These are phyloP conservation scores for Bombus fervidus DNA, from an alignment of 1,140 invertebrate genomes.

Conservation along the genomic window DNA sequence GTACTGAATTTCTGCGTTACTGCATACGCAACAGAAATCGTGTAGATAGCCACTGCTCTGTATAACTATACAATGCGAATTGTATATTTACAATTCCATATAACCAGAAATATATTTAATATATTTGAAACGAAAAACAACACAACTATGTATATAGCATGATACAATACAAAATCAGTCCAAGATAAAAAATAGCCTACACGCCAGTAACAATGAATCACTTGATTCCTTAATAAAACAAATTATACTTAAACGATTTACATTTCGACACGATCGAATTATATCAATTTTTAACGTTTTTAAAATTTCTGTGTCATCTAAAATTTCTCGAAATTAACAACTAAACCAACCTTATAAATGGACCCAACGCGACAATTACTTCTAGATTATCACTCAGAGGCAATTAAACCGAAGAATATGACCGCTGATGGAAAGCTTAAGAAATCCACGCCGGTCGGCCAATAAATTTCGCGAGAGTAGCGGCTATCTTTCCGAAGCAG, in stretches of 20 bases:
- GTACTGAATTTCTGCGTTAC: neutral
- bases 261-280: no score
- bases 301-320: neutral
- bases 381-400: neutral
- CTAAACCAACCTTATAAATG: neutral
- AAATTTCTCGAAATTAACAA: neutral
- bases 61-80: neutral
- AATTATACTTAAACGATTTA: neutral
- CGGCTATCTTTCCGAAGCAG: constrained; percentile 30
- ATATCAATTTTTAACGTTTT: neutral
- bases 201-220: no score
- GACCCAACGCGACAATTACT: neutral
- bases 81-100: neutral
- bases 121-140: neutral
- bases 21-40: neutral
- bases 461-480: constrained; percentile 30
- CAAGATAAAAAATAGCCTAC: neutral
- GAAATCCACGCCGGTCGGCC: neutral
- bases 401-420: neutral
- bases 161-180: no score
- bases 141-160: neutral
- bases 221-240: neutral
- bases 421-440: constrained; percentile 12
- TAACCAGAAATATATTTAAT: neutral
- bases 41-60: no score